Evolutionary conservation across 2,113 vertebrate species (phyloP), one percentile per base, ranked within the genome.

Genomic region (Leptobrachium leishanense): DNA sequence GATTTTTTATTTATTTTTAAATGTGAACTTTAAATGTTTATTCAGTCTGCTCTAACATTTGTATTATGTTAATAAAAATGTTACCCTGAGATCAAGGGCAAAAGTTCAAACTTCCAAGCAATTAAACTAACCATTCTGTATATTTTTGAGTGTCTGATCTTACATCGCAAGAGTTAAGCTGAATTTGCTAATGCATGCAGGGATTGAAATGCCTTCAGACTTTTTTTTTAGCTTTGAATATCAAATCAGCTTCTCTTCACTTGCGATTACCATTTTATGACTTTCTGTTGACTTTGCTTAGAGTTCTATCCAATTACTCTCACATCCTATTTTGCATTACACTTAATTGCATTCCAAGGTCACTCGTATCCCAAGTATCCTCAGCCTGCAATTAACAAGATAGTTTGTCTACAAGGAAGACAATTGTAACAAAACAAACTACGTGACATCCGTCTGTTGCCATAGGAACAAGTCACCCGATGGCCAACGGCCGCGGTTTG

Each of bases 311-410:
- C 64, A 74, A 81, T 81, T 81, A 81, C 72, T 68, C 78, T 74
- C 64, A 59, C 72, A 62, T 74, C 64, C 78, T 81, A 68, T 81
- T 81, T 74, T 74, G 78, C 72, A 81, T 81, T 81, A 74, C 31
- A 68, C 70, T 80, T 80, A 80, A 80, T 81, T 81, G 72, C 78
- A 55, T 81, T 74, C 65, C 78, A 81, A 81, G 78, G 78, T 81
- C 78, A 81, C 72, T 74, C 55, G 67, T 81, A 81, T 50, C 78
- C 72, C 64, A 66, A 81, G 69, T 81, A 74, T 81, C 72, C 72
- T 74, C 72, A 55, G 78, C 78, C 43, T 68, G 71, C 72, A 81
- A 81, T 81, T 81, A 81, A 81, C 72, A 81, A 74, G 65, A 74
- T 81, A 68, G 71, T 74, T 81, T 81, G 50, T 81, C 78, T 74